These are phyloP conservation scores for Okamejei kenojei DNA, from an alignment of 2,797 vertebrate genomes.

Conservation along the genomic window DNA sequence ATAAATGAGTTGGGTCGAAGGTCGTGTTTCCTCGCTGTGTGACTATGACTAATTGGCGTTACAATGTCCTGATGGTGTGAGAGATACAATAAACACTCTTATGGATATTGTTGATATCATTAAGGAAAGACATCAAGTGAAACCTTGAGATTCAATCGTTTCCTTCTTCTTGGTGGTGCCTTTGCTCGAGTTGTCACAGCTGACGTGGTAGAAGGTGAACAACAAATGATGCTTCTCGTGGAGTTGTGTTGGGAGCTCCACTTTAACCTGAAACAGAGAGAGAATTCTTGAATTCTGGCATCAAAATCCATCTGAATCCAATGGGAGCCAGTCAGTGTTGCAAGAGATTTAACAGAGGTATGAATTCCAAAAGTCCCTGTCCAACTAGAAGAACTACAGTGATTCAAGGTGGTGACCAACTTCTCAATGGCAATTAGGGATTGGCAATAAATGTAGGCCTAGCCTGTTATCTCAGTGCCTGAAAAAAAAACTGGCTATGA, in stretches of 20 bases:
- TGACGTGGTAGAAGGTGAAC: slow-evolving; percentile 91
- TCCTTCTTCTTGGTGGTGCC: slow-evolving; percentile 87
- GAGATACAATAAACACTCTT: background rate
- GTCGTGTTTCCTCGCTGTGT: too few species aligned
- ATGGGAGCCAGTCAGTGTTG: background rate
- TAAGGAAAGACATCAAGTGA: background rate
- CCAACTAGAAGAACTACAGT: too few species aligned
- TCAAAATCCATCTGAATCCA: background rate
- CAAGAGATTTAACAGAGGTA: background rate
- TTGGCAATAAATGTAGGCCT: too few species aligned
- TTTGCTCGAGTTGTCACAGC: slow-evolving; percentile 85
- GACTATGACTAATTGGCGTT: background rate
- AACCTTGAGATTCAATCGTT: slow-evolving; percentile 80
- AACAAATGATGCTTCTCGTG: slow-evolving; percentile 90
- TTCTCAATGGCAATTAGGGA: too few species aligned
- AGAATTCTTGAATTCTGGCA: background rate
- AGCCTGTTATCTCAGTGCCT: too few species aligned
- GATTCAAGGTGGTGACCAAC: too few species aligned
- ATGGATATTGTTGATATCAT: too few species aligned
- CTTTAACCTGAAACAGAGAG: slow-evolving; percentile 73
- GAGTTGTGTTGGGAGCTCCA: slow-evolving; percentile 87
- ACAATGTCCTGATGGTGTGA: background rate
- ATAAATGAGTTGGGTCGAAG: too few species aligned
- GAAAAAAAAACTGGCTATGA: too few species aligned
- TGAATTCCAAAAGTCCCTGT: background rate